Percentiles rank a stretch among this genome's conserved stretches.
Conservation (phyloP, 2,888 invertebrate species). For the Andrena trimmerana region DNA sequence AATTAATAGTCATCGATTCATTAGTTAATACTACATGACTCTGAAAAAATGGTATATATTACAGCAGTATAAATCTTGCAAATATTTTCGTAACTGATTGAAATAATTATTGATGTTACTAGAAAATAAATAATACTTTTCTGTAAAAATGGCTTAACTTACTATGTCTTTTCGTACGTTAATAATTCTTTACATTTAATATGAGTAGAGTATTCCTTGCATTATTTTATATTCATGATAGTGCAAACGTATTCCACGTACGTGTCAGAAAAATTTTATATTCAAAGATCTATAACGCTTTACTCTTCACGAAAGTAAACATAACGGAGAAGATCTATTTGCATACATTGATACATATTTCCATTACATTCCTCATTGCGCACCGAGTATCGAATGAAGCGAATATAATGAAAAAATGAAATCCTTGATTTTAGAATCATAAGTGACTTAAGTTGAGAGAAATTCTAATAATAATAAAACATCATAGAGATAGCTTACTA, state of each 20-base stretch:
- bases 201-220: neutral
- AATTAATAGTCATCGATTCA: constrained; percentile 17
- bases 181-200: constrained; percentile 16
- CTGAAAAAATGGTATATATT: constrained; percentile 28
- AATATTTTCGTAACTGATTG: neutral
- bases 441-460: constrained; percentile 60
- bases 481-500: constrained; percentile 87
- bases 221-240: constrained; percentile 3
- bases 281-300: neutral
- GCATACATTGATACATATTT: constrained; percentile 13
- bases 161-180: constrained; percentile 3
- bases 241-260: neutral
- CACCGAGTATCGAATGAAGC: constrained; percentile 40
- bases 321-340: constrained; percentile 5
- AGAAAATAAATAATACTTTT: neutral
- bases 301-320: constrained; percentile 14
- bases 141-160: constrained; percentile 18
- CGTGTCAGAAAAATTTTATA: neutral
- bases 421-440: constrained; percentile 50
- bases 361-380: constrained; percentile 36
- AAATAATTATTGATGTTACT: constrained; percentile 22
- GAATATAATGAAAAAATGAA: constrained; percentile 27
- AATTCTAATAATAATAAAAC: constrained; percentile 82
- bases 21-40: constrained; percentile 19
- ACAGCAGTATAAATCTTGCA: neutral